These are phyloP conservation scores for Nansenia antarctica DNA, from an alignment of 2,113 vertebrate species.

Conservation along the genomic window DNA sequence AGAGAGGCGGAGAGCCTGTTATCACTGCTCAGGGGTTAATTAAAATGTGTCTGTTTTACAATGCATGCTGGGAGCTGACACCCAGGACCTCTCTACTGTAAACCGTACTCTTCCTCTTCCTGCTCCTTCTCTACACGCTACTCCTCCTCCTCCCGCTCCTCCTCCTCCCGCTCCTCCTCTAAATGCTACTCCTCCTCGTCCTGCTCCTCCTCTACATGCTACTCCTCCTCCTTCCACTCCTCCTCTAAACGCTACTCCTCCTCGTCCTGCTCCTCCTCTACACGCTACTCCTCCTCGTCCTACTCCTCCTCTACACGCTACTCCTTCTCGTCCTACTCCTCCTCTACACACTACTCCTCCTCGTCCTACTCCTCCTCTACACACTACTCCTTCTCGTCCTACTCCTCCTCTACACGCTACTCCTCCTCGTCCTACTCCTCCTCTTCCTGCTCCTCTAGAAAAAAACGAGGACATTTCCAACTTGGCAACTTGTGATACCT, in stretches of 20 bases:
- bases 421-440: too few relatives aligned
- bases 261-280: not conserved
- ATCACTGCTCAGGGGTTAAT: slow-evolving; percentile 28
- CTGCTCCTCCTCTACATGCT: not conserved
- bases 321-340: too few relatives aligned
- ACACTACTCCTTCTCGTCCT: too few relatives aligned
- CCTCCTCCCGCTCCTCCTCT: slow-evolving; percentile 37
- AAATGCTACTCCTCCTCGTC: not conserved
- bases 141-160: not conserved
- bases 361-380: too few relatives aligned
- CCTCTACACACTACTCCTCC: too few relatives aligned
- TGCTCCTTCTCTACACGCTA: not conserved
- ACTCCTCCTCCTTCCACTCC: not conserved
- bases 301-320: too few relatives aligned
- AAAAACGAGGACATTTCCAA: too few relatives aligned
- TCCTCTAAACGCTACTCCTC: not conserved
- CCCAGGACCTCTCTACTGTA: not conserved
- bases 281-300: too few relatives aligned
- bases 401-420: too few relatives aligned
- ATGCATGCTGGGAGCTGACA: not conserved
- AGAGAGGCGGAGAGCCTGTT: not conserved
- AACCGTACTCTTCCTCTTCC: not conserved
- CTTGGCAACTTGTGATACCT: too few relatives aligned
- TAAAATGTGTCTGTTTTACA: slow-evolving; percentile 17
- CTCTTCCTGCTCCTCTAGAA: too few relatives aligned